These are phyloP conservation scores for Euphonia xanthogaster DNA, from an alignment of 2,797 vertebrate species.

Conservation along the genomic window DNA sequence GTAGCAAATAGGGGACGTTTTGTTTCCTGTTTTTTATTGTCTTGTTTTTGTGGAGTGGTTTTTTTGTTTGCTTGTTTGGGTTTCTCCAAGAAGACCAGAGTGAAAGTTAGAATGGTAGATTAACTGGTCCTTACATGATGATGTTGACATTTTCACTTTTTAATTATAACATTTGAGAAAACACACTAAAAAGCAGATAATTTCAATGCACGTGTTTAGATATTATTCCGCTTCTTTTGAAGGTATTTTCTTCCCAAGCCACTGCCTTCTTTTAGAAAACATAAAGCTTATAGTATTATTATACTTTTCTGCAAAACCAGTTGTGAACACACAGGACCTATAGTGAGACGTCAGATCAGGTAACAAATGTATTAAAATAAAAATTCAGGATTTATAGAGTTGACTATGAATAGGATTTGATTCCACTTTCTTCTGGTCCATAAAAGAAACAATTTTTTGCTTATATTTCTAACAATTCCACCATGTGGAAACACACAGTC, in stretches of 20 bases:
- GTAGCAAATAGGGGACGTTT: not conserved
- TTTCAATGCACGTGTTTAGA: not conserved
- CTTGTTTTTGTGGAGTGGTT: fast-evolving
- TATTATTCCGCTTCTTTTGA: not conserved
- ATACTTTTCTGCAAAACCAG: not conserved
- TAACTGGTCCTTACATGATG: not conserved
- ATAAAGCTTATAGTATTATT: not conserved
- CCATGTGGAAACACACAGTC: not conserved
- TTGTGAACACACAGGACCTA: not conserved
- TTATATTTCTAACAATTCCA: not conserved
- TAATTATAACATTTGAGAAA: not conserved
- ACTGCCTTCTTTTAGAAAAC: not conserved
- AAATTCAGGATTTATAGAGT: not conserved
- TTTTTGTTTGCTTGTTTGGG: not conserved
- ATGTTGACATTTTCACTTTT: not conserved
- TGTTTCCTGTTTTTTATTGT: not conserved
- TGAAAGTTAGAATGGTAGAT: not conserved
- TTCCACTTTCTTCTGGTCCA: not conserved
- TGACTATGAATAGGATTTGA: not conserved
- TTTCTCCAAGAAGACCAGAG: not conserved
- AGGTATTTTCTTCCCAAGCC: not conserved
- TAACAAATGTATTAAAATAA: not conserved
- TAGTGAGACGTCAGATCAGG: not conserved
- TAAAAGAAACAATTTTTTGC: not conserved
- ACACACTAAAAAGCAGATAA: not conserved